Evolutionary conservation across 2,797 vertebrate species (phyloP), one percentile per base, ranked within the genome.

Genomic region (Acestrorhynchus altus): DNA sequence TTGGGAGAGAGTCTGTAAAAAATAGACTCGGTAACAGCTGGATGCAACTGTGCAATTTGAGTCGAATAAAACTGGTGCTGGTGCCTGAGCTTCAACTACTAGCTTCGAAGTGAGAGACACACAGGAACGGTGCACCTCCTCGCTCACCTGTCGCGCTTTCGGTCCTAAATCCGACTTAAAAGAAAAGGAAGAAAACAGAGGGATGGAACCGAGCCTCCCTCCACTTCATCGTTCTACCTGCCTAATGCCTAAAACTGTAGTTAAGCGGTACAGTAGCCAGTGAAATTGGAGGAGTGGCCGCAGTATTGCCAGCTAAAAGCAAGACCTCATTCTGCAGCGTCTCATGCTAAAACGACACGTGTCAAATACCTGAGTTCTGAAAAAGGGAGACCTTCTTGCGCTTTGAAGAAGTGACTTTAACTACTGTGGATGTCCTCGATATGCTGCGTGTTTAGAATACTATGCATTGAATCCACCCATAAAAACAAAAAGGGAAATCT

Each of bases 361-460:
- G 88, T 90, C 90, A 91, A 91, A 93, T 92, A 94, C 94, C 93
- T 94, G 93, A 95, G 94, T 93, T 93, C 85, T 87, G 88, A 82
- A 79, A 76, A 78, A 82, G 71, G 75, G 77, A 80, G 65, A 77
- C 82, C n/a, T 78, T 83, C 77, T 66, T 81, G 72, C 74, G 40
- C 76, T 83, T 83, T 83, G 84, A 74, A 84, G 80, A 72, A 79
- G 83, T 80, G 79, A n/a, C n/a, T n/a, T 76, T 79, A 79, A 84
- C 77, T 85, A 76, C 77, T 84, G 82, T 82, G 84, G 46, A 51
- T 49, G 61, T 80, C 64, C 79, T 84, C 83, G 88, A 91, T 87
- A 90, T 87, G 89, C 85, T 83, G 83, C 84, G 69, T 81, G 75
- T 83, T 79, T 83, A 82, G 88, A 93, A 93, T 87, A 90, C 88